phyloP scores from a whole-genome alignment of 2,113 vertebrate species.

The Platanista minor region DNA sequence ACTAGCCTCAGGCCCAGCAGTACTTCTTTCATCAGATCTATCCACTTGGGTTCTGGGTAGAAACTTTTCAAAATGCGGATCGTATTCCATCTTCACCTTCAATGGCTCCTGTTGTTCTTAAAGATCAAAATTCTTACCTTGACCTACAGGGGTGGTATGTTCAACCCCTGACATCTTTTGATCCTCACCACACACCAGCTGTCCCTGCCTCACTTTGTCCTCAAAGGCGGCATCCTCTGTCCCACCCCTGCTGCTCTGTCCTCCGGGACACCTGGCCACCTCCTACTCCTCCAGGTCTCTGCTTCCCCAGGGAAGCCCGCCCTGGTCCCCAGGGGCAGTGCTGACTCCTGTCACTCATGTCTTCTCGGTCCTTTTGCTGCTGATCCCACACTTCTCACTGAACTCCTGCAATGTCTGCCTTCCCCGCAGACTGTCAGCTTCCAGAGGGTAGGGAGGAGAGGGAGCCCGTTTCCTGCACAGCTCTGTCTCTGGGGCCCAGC shows the following conservation, averaged over 20 bases:
- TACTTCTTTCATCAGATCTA: too few species aligned
- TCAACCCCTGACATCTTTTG: neutral
- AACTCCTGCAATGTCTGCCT: neutral
- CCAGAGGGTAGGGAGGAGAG: neutral
- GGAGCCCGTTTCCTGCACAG: fast-evolving
- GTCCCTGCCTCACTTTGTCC: neutral
- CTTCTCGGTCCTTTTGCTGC: neutral
- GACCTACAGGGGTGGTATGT: fast-evolving
- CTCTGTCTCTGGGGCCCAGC: neutral
- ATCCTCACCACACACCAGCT: neutral
- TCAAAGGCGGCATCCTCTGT: fast-evolving
- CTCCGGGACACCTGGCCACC: neutral
- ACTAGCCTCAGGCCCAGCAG: neutral
- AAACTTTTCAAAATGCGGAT: neutral
- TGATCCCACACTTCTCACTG: neutral
- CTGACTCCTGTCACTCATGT: neutral
- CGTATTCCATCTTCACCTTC: fast-evolving
- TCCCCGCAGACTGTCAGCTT: neutral
- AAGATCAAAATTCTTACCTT: neutral
- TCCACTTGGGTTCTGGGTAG: neutral
- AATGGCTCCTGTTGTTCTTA: neutral
- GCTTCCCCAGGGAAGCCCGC: neutral
- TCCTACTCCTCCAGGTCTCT: neutral
- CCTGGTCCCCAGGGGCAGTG: neutral
- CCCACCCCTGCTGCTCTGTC: fast-evolving